Percentiles rank a stretch among this genome's conserved stretches.
Conservation (phyloP, 1,140 invertebrate genomes). For the Lasaia peninsularis region DNA sequence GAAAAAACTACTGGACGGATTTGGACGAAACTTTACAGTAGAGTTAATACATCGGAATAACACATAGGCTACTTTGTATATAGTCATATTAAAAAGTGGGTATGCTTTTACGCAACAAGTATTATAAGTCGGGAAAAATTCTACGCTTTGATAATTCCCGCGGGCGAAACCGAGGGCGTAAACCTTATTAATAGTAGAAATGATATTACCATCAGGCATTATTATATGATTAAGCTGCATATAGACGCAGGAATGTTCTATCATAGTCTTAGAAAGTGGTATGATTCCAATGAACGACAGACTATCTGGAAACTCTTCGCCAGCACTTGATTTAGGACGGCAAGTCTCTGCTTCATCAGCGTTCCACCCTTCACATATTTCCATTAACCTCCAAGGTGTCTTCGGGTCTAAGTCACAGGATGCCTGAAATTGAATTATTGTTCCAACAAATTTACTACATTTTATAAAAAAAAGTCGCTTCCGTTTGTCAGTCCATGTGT, state of each 20-base stretch:
- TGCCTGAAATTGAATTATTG: constrained; percentile 33
- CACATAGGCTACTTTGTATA: too few relatives aligned
- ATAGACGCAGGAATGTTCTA: constrained; percentile 51
- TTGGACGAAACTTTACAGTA: too few relatives aligned
- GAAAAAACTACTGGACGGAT: too few relatives aligned
- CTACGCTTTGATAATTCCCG: too few relatives aligned
- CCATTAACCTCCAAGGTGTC: constrained; percentile 54
- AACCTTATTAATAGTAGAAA: neutral
- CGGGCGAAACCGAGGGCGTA: too few relatives aligned
- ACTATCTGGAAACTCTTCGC: constrained; percentile 38
- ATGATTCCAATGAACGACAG: constrained; percentile 61
- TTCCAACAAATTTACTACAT: neutral
- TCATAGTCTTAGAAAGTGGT: constrained; percentile 35
- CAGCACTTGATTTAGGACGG: constrained; percentile 35
- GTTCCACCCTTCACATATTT: constrained; percentile 62
- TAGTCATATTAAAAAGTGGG: too few relatives aligned
- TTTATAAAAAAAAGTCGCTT: too few relatives aligned
- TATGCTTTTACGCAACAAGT: too few relatives aligned
- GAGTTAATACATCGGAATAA: too few relatives aligned
- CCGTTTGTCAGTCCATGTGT: too few relatives aligned
- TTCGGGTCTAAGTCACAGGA: constrained; percentile 45
- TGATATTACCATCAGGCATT: constrained; percentile 42
- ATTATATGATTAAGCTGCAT: constrained; percentile 49
- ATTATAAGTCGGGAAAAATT: too few relatives aligned
- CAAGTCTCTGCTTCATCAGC: constrained; percentile 50